A percentile compares a stretch with the other conserved stretches of the same genome.
phyloP scores from a whole-genome alignment of 2,888 invertebrate species.

The Ariolimax columbianus region DNA sequence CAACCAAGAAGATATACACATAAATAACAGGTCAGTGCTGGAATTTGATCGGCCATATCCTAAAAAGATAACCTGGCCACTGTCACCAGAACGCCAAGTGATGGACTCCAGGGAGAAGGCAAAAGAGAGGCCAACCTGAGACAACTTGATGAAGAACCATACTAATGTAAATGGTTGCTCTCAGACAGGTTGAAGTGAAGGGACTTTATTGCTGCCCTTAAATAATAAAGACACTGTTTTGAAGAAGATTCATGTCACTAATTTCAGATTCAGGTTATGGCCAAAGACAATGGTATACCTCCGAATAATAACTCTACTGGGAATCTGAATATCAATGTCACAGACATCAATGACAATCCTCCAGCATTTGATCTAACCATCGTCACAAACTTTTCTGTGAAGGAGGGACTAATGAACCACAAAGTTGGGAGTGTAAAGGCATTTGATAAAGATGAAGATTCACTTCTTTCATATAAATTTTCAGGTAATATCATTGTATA shows the following conservation, averaged over 20 bases:
- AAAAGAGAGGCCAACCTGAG: too few species aligned
- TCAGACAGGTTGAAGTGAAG: too few species aligned
- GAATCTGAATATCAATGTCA: conserved; percentile 26
- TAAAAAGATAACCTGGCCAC: too few species aligned
- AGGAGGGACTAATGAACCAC: not conserved
- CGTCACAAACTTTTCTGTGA: conserved; percentile 23
- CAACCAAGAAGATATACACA: too few species aligned
- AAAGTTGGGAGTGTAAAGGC: conserved; percentile 46
- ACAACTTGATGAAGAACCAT: too few species aligned
- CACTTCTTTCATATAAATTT: conserved; percentile 7
- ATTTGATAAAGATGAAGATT: conserved; percentile 38
- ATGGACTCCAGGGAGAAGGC: too few species aligned
- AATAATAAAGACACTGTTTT: too few species aligned
- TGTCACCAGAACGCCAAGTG: too few species aligned
- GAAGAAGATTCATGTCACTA: not conserved
- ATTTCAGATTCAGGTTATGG: conserved; percentile 39
- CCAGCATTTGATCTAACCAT: conserved; percentile 38
- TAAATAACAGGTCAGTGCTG: too few species aligned
- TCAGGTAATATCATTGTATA: not conserved
- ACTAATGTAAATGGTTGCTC: too few species aligned
- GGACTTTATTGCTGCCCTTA: too few species aligned
- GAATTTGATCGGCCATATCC: too few species aligned
- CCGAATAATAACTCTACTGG: not conserved
- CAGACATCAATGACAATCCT: conserved; percentile 50
- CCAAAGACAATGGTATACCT: conserved; percentile 47